Base-by-base conservation (phyloP, 2,797 vertebrate genomes). In the Micropoecilia bifurca region DNA sequence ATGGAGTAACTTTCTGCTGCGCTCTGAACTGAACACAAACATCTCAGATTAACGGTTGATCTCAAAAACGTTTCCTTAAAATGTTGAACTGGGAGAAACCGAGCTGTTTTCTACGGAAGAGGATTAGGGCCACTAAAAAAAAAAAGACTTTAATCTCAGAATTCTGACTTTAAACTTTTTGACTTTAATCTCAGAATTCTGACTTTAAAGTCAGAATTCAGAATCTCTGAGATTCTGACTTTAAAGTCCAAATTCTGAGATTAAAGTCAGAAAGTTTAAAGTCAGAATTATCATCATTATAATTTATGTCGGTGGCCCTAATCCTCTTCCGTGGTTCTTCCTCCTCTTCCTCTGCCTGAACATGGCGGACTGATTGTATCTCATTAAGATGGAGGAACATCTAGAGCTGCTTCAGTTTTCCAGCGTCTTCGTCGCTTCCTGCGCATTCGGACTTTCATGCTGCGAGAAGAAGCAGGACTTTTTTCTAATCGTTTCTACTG, bases 281-380 rank as follows among this genome's bases (percentile, higher is more conserved):
- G n/a, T n/a, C n/a, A n/a, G n/a, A n/a, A n/a, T n/a, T n/a, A n/a
- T n/a, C n/a, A n/a, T n/a, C n/a, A n/a, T n/a, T n/a, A n/a, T n/a
- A n/a, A n/a, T n/a, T n/a, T n/a, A n/a, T n/a, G n/a, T n/a, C 33
- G 33, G 33, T 33, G 33, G 33, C 33, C 33, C 33, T 33, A 33
- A 33, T 33, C 1, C 1, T 33, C 33, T 33, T 33, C 33, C 33
- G 33, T 33, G 3, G 33, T 33, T 33, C 20, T 68, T 2, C 47
- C 61, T 74, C 75, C 59, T 77, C 81, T 20, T 59, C 50, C 80
- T 22, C 45, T 41, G 33, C 9, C 14, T 36, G 47, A 78, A 33
- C 39, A 46, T 48, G 63, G 86, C 82, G 22, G 75, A 84, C 43
- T 80, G 90, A 84, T 88, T 92, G 89, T 89, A 89, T 90, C 88